phyloP scores from a whole-genome alignment of 2,797 vertebrate genomes.

The Anolis apletophallus region DNA sequence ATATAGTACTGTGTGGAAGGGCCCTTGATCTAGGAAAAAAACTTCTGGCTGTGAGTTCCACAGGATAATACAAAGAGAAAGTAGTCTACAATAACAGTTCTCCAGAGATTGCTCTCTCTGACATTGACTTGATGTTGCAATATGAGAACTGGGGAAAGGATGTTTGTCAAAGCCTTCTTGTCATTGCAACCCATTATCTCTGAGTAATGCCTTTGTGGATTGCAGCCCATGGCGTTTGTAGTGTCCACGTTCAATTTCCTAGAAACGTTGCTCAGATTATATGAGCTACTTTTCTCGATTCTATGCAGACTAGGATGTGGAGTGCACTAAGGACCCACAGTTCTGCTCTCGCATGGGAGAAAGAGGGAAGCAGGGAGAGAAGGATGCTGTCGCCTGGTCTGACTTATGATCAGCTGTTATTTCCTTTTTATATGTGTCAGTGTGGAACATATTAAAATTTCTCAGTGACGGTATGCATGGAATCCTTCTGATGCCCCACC shows the following conservation, averaged over 20 bases:
- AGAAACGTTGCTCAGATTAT: constrained; percentile 47
- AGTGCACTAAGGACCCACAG: constrained; percentile 23
- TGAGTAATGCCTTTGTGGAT: neutral
- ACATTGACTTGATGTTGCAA: constrained; percentile 35
- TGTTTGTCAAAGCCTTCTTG: constrained; percentile 14
- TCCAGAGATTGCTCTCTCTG: constrained; percentile 46
- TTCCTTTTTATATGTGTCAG: constrained; percentile 86
- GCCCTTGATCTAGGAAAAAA: constrained; percentile 40
- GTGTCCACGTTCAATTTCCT: constrained; percentile 41
- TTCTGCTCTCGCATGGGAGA: constrained; percentile 30
- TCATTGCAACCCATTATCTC: constrained; percentile 42
- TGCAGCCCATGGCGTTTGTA: constrained; percentile 23
- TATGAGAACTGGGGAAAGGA: neutral
- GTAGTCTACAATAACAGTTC: constrained; percentile 60
- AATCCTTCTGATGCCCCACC: constrained; percentile 87
- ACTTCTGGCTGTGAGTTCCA: constrained; percentile 56
- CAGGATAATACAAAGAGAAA: constrained; percentile 16
- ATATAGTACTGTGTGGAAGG: no score
- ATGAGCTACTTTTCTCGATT: constrained; percentile 41
- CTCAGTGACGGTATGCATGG: constrained; percentile 83
- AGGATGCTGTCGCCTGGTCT: constrained; percentile 69
- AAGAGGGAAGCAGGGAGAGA: constrained; percentile 17
- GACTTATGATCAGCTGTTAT: constrained; percentile 85
- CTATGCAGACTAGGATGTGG: constrained; percentile 25
- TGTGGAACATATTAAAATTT: constrained; percentile 87